Evolutionary conservation across 2,888 invertebrate species (phyloP), one percentile per base, ranked within the genome.

Genomic region (Clunio marinus): DNA sequence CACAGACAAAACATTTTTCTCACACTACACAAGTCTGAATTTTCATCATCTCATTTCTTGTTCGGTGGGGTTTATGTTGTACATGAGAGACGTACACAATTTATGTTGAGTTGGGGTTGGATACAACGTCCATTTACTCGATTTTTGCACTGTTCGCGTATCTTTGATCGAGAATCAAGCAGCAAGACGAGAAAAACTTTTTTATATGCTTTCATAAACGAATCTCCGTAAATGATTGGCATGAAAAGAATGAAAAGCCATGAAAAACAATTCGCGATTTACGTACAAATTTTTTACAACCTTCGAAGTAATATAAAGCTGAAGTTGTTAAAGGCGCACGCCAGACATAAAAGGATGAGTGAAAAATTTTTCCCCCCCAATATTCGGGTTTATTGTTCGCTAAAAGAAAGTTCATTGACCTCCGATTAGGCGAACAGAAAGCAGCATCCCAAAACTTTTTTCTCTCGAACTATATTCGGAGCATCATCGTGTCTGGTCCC

Each of bases 31-130:
- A 51, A 51, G 13, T 22, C 20, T 22, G 20, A 22, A 22, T 17
- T 51, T n/a, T 51, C 7, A 51, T 51, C n/a, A n/a, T 51, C n/a
- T 51, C 51, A 51, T 51, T 22, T 22, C 17, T 13, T 22, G 17
- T 15, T 41, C n/a, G n/a, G n/a, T 41, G n/a, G 41, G 41, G n/a
- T 51, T 51, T 51, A 3, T 51, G 20, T n/a, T 22, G 3, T 22
- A 22, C 51, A n/a, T 3, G 51, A 17, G 20, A 17, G 51, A 51
- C 51, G n/a, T 51, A 51, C 46, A 65, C 63, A 65, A 65, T 45
- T 65, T 25, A 27, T 17, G 15, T 17, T 28, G 63, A 46, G 63
- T 65, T 65, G 63, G 63, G 63, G 63, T 65, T 65, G 63, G 15
- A 17, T 22, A 17, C 63, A 46, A n/a, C 58, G 63, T 62, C 24